These are phyloP conservation scores for Drosophila mayri DNA, from an alignment of 1,140 invertebrate genomes.

Conservation along the genomic window DNA sequence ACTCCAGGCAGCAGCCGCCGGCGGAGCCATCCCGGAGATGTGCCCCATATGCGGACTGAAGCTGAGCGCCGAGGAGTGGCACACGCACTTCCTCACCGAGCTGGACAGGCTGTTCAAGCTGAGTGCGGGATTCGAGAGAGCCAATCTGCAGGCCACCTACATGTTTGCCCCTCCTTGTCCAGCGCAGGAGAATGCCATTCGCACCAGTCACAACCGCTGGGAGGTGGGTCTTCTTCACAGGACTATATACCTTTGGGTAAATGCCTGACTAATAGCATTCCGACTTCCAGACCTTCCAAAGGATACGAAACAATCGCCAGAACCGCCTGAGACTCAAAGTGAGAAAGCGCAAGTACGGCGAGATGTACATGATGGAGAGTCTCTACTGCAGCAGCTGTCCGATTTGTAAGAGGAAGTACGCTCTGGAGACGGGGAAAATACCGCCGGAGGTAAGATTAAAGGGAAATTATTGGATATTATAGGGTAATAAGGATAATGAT, in stretches of 20 bases:
- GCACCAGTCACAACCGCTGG: conserved; percentile 90
- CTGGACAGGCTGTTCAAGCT: conserved; percentile 91
- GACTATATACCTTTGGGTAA: not conserved
- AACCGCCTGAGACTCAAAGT: conserved; percentile 87
- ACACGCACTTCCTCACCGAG: conserved; percentile 92
- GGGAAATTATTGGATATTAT: not conserved
- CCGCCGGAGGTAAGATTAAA: conserved; percentile 88
- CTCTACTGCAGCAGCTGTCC: conserved; percentile 88
- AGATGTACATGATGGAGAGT: conserved; percentile 84
- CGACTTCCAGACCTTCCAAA: conserved; percentile 88
- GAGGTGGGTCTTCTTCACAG: conserved; percentile 85
- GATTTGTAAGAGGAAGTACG: conserved; percentile 90
- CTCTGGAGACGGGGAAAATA: conserved; percentile 87
- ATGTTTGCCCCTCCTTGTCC: conserved; percentile 84
- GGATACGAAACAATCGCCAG: conserved; percentile 93
- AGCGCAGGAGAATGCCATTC: conserved; percentile 85
- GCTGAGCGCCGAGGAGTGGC: conserved; percentile 89
- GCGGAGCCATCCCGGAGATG: conserved; percentile 74
- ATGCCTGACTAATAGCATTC: not conserved
- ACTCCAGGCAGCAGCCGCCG: conserved; percentile 65
- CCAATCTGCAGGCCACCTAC: conserved; percentile 81
- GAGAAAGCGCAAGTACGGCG: conserved; percentile 89
- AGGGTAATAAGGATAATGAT: not conserved
- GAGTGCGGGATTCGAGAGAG: conserved; percentile 85
- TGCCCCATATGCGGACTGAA: conserved; percentile 93